phyloP scores from a whole-genome alignment of 2,888 invertebrate species.

The Callinectes sapidus region DNA sequence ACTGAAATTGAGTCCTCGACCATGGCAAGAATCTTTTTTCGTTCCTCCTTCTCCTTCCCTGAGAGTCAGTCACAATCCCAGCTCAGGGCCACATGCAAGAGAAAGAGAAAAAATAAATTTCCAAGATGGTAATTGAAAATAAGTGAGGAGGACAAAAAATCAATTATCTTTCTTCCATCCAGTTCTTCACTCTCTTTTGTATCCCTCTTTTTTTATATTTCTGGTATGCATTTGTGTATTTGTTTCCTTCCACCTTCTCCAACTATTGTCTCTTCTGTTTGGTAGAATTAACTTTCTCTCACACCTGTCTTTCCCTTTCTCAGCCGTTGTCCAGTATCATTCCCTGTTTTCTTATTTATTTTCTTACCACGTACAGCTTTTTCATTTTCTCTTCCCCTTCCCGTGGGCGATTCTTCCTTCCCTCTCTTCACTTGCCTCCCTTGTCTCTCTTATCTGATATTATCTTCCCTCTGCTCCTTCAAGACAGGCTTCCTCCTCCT shows the following conservation, averaged over 20 bases:
- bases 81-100: background rate
- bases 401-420: background rate
- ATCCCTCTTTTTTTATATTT: background rate
- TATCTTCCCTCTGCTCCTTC: conserved; percentile 18
- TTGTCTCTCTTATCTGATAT: background rate
- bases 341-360: background rate
- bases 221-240: background rate
- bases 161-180: background rate
- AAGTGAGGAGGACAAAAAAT: background rate
- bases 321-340: background rate
- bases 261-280: background rate
- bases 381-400: background rate
- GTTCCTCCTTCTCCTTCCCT: background rate
- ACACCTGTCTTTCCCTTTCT: background rate
- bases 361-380: background rate
- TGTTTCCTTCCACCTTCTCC: background rate
- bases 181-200: background rate
- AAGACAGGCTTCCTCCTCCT: background rate
- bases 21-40: background rate
- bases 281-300: background rate
- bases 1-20: background rate
- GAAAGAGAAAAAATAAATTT: background rate
- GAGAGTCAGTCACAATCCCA: background rate
- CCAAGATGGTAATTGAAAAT: background rate
- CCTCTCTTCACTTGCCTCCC: conserved; percentile 7